Conservation (phyloP, 2,113 vertebrate species). For the Centropus bengalensis region DNA sequence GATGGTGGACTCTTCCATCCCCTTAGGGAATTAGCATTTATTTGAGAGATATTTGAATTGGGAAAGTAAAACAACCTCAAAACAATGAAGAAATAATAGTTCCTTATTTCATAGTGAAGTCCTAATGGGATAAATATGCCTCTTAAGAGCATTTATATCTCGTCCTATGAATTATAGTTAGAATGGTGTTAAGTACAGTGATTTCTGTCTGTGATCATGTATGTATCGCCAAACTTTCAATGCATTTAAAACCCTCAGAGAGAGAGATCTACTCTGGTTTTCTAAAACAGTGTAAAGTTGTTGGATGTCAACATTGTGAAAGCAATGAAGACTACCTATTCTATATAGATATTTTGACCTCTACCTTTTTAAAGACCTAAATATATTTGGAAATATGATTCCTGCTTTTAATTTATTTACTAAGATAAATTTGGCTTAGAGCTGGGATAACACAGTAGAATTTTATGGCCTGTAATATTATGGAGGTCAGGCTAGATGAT, state of each 20-base stretch:
- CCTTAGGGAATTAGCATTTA: background rate
- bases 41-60: background rate
- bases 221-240: background rate
- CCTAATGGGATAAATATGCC: background rate
- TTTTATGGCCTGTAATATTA: slow-evolving; percentile 31
- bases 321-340: background rate
- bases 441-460: background rate
- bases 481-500: slow-evolving; percentile 14
- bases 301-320: background rate
- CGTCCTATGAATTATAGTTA: background rate
- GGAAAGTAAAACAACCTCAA: background rate
- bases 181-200: background rate
- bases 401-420: background rate
- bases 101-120: background rate
- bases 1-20: background rate
- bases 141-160: background rate
- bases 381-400: background rate
- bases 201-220: background rate
- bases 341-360: background rate
- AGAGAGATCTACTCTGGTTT: background rate
- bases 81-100: background rate
- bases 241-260: background rate
- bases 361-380: background rate
- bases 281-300: background rate
- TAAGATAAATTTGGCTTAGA: background rate